phyloP scores from a whole-genome alignment of 1,140 invertebrate genomes.

The Bombus sibiricus region DNA sequence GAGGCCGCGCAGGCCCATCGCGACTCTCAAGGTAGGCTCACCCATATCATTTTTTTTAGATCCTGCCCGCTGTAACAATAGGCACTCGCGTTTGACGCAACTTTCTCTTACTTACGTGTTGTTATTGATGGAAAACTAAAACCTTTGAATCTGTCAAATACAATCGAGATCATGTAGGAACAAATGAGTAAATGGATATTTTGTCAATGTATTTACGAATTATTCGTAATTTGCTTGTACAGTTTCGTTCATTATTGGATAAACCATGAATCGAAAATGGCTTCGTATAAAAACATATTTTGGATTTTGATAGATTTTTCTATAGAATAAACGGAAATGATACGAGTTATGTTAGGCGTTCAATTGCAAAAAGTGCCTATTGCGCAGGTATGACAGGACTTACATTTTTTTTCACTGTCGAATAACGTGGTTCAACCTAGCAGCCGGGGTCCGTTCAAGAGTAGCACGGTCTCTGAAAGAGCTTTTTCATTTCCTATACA shows the following conservation, averaged over 20 bases:
- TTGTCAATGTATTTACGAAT: neutral
- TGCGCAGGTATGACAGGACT: conserved; percentile 76
- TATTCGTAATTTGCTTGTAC: neutral
- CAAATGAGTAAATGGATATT: neutral
- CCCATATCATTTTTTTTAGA: conserved; percentile 75
- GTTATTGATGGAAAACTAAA: no score
- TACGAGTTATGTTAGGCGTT: neutral
- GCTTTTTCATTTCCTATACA: conserved; percentile 63
- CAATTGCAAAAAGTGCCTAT: conserved; percentile 69
- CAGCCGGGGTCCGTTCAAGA: conserved; percentile 77
- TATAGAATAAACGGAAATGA: neutral
- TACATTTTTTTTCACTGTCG: conserved; percentile 73
- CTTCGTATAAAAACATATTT: neutral
- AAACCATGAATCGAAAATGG: rapidly evolving
- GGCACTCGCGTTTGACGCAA: conserved; percentile 69
- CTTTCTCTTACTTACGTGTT: neutral
- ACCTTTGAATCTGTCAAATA: neutral
- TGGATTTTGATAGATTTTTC: neutral
- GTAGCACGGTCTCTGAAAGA: conserved; percentile 80
- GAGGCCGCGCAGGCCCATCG: conserved; percentile 88
- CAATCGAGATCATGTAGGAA: no score
- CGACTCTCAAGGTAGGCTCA: conserved; percentile 90
- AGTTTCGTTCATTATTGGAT: neutral
- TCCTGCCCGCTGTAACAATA: conserved; percentile 77
- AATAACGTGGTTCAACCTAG: conserved; percentile 79